phyloP scores from a whole-genome alignment of 2,797 vertebrate species.

The Allobates femoralis region DNA sequence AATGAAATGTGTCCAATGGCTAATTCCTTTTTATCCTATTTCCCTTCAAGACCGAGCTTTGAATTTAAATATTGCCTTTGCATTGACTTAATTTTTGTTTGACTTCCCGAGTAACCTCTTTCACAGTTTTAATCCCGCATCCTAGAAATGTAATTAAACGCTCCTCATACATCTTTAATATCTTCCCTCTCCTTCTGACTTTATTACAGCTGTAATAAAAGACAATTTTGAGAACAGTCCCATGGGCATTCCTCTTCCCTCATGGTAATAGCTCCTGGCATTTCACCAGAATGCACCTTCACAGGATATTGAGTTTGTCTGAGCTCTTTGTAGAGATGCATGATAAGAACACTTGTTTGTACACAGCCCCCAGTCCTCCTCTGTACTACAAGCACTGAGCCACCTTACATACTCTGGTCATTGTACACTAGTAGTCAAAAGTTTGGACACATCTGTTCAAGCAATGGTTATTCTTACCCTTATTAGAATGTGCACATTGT shows the following conservation, averaged over 20 bases:
- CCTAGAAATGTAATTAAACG: conserved; percentile 91
- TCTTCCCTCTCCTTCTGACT: conserved; percentile 81
- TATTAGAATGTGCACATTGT: no score
- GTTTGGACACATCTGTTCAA: no score
- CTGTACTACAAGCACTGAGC: background rate
- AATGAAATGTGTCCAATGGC: conserved; percentile 15
- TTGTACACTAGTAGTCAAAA: no score
- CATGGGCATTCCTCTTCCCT: conserved; percentile 38
- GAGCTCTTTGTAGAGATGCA: conserved; percentile 4
- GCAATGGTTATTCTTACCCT: no score
- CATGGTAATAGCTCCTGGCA: conserved; percentile 62
- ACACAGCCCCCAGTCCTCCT: background rate
- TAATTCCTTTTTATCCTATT: conserved; percentile 26
- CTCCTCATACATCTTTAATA: conserved; percentile 97
- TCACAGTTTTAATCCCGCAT: conserved; percentile 77
- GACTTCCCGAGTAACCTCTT: conserved; percentile 88
- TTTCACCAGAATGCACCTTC: conserved; percentile 72
- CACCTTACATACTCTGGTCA: background rate
- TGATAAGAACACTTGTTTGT: conserved; percentile 9
- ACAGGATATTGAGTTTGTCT: conserved; percentile 91
- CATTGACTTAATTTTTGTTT: conserved; percentile 67
- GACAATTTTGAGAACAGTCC: conserved; percentile 75
- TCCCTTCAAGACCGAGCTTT: background rate
- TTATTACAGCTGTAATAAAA: conserved; percentile 94
- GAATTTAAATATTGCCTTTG: conserved; percentile 38